Conservation (phyloP, 1,140 invertebrate genomes). For the Daktulosphaira vitifoliae region DNA sequence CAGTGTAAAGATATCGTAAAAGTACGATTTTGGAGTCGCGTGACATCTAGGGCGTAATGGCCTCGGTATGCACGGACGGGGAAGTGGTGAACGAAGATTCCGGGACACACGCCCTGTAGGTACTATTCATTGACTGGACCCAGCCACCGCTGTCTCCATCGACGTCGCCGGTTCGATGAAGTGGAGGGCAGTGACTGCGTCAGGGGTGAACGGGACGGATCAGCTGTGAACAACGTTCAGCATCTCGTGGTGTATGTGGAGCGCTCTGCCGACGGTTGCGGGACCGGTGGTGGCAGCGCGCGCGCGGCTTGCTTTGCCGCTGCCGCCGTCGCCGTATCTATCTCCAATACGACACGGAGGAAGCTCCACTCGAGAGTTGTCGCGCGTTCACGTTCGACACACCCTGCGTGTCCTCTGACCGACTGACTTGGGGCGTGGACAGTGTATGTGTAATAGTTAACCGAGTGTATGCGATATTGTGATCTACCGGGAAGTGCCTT, state of each 20-base stretch:
- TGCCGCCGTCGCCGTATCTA: constrained; percentile 12
- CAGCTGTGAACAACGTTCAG: constrained; percentile 26
- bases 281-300: constrained; percentile 2
- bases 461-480: background rate
- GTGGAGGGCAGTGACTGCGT: background rate
- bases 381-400: constrained; percentile 32
- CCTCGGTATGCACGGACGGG: background rate
- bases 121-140: constrained; percentile 32
- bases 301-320: constrained; percentile 13
- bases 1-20: no score
- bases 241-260: constrained; percentile 12
- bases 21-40: background rate
- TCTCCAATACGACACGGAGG: constrained; percentile 13
- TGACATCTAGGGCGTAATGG: constrained; percentile 19
- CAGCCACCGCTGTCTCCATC: background rate
- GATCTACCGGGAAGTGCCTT: background rate
- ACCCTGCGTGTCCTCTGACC: constrained; percentile 26
- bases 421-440: constrained; percentile 29
- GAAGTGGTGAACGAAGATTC: background rate
- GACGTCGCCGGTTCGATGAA: background rate
- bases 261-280: constrained; percentile 10
- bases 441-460: background rate
- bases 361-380: constrained; percentile 30
- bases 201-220: background rate
- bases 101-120: constrained; percentile 29